phyloP scores from a whole-genome alignment of 2,888 invertebrate genomes.

The Drosophila phalerata region DNA sequence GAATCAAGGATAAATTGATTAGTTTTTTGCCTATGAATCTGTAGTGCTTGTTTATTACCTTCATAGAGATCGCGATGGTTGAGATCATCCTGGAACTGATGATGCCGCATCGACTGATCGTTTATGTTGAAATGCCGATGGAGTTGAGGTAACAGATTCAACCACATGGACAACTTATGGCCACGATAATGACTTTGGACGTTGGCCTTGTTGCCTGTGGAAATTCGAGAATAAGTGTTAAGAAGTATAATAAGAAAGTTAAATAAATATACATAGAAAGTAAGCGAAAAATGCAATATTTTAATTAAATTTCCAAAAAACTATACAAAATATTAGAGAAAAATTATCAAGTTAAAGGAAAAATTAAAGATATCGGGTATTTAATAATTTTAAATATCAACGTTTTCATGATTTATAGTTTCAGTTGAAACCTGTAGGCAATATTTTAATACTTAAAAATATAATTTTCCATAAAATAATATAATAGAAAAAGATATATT shows the following conservation, averaged over 20 bases:
- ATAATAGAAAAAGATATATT: too few species aligned
- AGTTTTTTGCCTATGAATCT: background rate
- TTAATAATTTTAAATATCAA: too few species aligned
- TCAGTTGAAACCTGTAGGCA: too few species aligned
- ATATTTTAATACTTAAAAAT: too few species aligned
- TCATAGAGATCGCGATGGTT: slow-evolving; percentile 88
- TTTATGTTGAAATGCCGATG: slow-evolving; percentile 92
- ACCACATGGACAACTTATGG: slow-evolving; percentile 97
- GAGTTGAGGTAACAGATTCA: slow-evolving; percentile 95
- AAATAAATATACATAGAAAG: background rate
- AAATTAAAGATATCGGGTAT: too few species aligned
- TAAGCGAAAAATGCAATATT: background rate
- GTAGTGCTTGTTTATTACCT: slow-evolving; percentile 86
- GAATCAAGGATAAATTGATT: background rate
- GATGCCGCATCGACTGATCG: slow-evolving; percentile 94
- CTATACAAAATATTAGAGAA: background rate
- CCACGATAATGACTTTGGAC: slow-evolving; percentile 96
- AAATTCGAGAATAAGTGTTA: background rate
- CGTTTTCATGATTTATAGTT: too few species aligned
- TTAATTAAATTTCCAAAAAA: too few species aligned
- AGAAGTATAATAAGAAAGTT: background rate
- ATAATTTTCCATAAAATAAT: too few species aligned
- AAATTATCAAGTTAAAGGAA: too few species aligned
- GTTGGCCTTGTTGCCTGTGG: slow-evolving; percentile 89
- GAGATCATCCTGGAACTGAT: slow-evolving; percentile 92